Base-by-base conservation (phyloP, 2,797 vertebrate species). In the Delichon dasypus region DNA sequence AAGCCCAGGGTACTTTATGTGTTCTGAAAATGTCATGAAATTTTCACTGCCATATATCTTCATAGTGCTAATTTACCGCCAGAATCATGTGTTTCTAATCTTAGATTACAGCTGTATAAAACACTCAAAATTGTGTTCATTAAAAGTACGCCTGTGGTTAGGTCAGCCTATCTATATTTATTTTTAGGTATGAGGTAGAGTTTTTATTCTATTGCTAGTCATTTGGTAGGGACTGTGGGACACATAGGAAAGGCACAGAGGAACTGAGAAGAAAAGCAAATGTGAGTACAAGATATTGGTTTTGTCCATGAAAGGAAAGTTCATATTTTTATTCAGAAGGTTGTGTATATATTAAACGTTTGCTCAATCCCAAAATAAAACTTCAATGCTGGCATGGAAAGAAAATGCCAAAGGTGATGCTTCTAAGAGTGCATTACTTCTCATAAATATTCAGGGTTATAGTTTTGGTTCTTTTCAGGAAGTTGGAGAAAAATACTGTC, bases 1-100 rank as follows among this genome's bases (percentile, higher is more conserved):
- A 95, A 94, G 76, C 61, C 27, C 48, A 62, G 65, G 72, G 86
- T 93, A 94, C 47, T 82, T 96, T 79, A 70, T 81, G 45, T 67
- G 70, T 94, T 96, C 83, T 93, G 88, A 96, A 97, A 97, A 94
- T 86, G 71, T 61, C 71, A 89, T 89, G 65, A 88, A 88, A 95
- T 93, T 93, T 89, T 95, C 74, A 77, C 57, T 81, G 89, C 45
- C 68, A 91, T 96, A 94, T 83, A 92, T 81, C 75, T 93, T 68
- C 89, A 67, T 72, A 81, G 83, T 95, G 82, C 70, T 95, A 93
- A 93, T 96, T 97, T 96, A 92, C 55, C 44, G 2, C 22, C 57
- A 78, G 68, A 96, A 83, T 57, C 75, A 90, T 94, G 94, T 93
- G 77, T 73, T 95, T 67, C 74, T 93, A 91, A 88, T 89, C 70